A percentile compares a stretch with the other conserved stretches of the same genome.
These are phyloP conservation scores for Synodontis membranacea DNA, from an alignment of 2,113 vertebrate species.

Conservation along the genomic window DNA sequence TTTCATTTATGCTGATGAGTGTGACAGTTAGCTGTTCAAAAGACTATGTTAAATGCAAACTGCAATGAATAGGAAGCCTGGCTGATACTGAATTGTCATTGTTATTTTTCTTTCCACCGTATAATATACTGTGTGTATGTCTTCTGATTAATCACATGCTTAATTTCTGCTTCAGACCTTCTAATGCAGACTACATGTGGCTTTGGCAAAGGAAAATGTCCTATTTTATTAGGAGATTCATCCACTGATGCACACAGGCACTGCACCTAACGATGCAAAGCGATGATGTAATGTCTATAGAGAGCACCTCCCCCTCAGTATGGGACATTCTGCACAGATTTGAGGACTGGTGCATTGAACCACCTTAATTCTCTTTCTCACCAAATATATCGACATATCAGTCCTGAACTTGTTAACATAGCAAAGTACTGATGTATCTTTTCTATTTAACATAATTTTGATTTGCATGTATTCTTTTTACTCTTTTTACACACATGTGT, in stretches of 20 bases:
- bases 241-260: conserved; percentile 43
- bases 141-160: not conserved
- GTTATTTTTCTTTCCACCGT: not conserved
- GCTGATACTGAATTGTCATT: not conserved
- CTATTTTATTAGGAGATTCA: conserved; percentile 36
- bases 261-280: conserved; percentile 35
- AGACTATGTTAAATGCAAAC: not conserved
- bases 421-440: not conserved
- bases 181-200: not conserved
- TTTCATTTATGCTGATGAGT: not conserved
- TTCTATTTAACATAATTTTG: not conserved
- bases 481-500: not conserved
- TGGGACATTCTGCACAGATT: conserved; percentile 48
- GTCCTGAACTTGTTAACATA: too few relatives aligned
- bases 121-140: not conserved
- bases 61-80: not conserved
- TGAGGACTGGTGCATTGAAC: conserved; percentile 45
- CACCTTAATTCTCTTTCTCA: conserved; percentile 18
- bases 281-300: conserved; percentile 55
- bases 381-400: too few relatives aligned
- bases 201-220: not conserved
- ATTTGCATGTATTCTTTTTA: not conserved
- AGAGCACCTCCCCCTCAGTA: conserved; percentile 49
- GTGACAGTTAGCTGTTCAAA: not conserved
- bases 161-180: not conserved